A percentile compares a stretch with the other conserved stretches of the same genome.
Conservation (phyloP, 2,113 vertebrate genomes). For the Galemys pyrenaicus region DNA sequence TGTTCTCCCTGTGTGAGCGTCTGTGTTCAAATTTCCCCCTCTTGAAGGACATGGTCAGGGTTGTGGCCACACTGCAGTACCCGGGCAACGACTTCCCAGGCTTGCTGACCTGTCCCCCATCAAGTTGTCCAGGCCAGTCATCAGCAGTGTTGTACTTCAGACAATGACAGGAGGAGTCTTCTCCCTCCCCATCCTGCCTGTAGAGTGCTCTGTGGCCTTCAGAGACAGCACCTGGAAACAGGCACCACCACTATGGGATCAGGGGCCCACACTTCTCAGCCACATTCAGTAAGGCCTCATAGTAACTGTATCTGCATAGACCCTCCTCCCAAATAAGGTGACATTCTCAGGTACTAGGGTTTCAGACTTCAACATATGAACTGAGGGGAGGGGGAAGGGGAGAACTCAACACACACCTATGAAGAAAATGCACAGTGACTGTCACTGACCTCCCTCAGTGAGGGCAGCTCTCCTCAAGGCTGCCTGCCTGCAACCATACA, state of each 20-base stretch:
- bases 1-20: neutral
- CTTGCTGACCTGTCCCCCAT: neutral
- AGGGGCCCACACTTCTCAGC: neutral
- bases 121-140: no score
- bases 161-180: no score
- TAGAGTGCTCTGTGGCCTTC: slow-evolving; percentile 58
- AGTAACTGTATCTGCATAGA: neutral
- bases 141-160: no score
- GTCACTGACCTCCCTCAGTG: no score
- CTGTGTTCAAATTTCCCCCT: neutral
- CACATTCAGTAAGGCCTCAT: neutral
- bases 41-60: neutral
- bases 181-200: neutral
- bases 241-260: neutral
- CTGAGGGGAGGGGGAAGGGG: neutral
- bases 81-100: slow-evolving; percentile 40
- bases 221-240: slow-evolving; percentile 67
- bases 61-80: slow-evolving; percentile 75
- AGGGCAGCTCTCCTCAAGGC: no score
- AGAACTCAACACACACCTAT: neutral
- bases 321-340: neutral
- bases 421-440: neutral
- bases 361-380: neutral
- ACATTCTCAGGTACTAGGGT: neutral
- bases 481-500: no score